Conservation (phyloP, 2,888 invertebrate species). For the Trachelus troglodyta region DNA sequence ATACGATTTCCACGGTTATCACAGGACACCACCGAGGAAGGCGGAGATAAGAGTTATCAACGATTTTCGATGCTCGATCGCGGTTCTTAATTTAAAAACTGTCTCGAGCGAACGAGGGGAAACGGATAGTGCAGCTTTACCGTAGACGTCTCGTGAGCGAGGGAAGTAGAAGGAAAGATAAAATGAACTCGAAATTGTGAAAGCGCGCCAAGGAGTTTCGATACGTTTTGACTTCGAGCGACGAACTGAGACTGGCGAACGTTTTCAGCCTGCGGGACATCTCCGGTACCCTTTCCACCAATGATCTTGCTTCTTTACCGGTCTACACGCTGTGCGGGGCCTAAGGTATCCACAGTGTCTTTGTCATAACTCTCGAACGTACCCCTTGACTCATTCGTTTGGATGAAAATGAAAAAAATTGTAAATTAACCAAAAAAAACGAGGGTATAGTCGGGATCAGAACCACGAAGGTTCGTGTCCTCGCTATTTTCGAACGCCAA, state of each 20-base stretch:
- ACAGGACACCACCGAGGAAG: background rate
- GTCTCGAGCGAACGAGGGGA: background rate
- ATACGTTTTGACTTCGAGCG: slow-evolving; percentile 50
- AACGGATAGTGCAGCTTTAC: background rate
- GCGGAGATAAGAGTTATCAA: background rate
- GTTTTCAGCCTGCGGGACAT: slow-evolving; percentile 37
- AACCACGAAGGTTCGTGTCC: background rate
- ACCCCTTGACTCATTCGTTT: background rate
- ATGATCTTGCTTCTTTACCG: slow-evolving; percentile 47
- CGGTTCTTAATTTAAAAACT: background rate
- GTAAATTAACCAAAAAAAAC: background rate
- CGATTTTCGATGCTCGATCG: background rate
- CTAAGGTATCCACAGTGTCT: background rate
- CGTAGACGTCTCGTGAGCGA: background rate
- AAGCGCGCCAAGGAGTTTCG: slow-evolving; percentile 12
- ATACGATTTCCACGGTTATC: slow-evolving; percentile 13
- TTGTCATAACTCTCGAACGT: background rate
- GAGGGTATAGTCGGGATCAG: background rate
- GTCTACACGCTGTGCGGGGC: slow-evolving; percentile 17
- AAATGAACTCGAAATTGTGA: background rate
- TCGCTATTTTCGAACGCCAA: background rate
- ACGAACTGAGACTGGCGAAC: slow-evolving; percentile 57
- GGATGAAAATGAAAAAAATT: background rate
- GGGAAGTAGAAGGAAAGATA: no score
- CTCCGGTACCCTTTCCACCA: slow-evolving; percentile 47